phyloP scores from a whole-genome alignment of 2,797 vertebrate genomes.

The Octomys mimax region DNA sequence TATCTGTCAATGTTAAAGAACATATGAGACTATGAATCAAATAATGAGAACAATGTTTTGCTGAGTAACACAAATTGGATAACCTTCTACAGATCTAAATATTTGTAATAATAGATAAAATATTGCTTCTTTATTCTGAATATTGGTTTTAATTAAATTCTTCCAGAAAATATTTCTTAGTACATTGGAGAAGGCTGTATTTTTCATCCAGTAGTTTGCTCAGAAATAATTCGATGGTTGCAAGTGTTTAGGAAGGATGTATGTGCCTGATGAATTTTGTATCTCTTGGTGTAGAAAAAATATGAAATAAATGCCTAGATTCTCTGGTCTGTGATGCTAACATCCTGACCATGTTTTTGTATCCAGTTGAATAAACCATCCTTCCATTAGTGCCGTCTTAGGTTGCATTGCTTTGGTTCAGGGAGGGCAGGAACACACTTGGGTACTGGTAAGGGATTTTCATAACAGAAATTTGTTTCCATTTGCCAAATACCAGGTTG shows the following conservation, averaged over 20 bases:
- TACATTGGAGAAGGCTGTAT: not conserved
- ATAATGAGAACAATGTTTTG: not conserved
- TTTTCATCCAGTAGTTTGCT: not conserved
- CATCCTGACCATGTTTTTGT: not conserved
- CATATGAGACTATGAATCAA: not conserved
- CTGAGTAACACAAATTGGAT: not conserved
- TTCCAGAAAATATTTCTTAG: not conserved
- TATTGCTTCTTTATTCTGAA: conserved; percentile 14
- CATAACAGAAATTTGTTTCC: not conserved
- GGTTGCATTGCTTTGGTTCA: not conserved
- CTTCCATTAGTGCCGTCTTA: not conserved
- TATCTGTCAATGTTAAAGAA: not conserved
- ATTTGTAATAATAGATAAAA: not conserved
- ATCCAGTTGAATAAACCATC: not conserved
- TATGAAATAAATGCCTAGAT: not conserved
- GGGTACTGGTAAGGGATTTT: accelerated
- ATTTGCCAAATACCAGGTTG: not conserved
- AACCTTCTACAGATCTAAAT: not conserved
- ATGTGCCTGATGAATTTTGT: not conserved
- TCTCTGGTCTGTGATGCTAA: not conserved
- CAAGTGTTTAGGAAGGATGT: not conserved
- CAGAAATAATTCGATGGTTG: not conserved
- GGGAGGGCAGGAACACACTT: not conserved
- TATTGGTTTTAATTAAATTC: not conserved
- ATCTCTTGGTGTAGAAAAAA: not conserved